Evolutionary conservation across 2,113 vertebrate genomes (phyloP).

Genomic region (Numida meleagris): DNA sequence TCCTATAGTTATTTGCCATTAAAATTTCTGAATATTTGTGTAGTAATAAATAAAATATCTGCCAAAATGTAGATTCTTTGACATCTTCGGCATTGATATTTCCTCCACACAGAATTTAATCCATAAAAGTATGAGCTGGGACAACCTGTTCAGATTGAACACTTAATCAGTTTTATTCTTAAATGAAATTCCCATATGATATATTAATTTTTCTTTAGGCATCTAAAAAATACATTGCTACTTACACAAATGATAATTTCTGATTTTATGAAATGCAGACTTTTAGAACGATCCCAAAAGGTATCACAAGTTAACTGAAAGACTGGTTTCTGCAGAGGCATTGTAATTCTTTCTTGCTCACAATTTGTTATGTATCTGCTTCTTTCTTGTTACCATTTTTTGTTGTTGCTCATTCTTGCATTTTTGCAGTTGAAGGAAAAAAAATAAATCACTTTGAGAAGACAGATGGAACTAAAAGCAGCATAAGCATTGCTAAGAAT

Average conservation of each 20-base stretch:
- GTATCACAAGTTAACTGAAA: slow-evolving; percentile 63
- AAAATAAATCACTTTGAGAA: slow-evolving; percentile 39
- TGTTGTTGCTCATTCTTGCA: slow-evolving; percentile 33
- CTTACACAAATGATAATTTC: slow-evolving; percentile 53
- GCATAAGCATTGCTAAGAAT: slow-evolving; percentile 20
- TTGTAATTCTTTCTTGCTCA: slow-evolving; percentile 34
- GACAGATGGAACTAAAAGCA: slow-evolving; percentile 29
- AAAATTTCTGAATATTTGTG: neutral
- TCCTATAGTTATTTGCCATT: neutral
- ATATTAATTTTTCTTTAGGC: slow-evolving; percentile 40
- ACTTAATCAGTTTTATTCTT: slow-evolving; percentile 20
- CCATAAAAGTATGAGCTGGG: neutral
- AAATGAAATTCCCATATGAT: slow-evolving; percentile 43
- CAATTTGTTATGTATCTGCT: slow-evolving; percentile 43
- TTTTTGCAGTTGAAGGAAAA: slow-evolving; percentile 55
- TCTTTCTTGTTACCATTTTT: neutral
- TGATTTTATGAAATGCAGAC: slow-evolving; percentile 55
- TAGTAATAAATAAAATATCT: neutral
- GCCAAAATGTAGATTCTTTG: neutral
- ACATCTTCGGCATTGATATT: neutral
- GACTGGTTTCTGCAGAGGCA: slow-evolving; percentile 28
- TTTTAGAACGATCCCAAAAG: slow-evolving; percentile 58
- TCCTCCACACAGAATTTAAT: neutral
- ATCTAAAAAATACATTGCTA: slow-evolving; percentile 42
- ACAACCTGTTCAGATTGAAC: neutral